Evolutionary conservation across 1,140 invertebrate genomes (phyloP), one percentile per base, ranked within the genome.

Genomic region (Ceratosolen fusciceps): DNA sequence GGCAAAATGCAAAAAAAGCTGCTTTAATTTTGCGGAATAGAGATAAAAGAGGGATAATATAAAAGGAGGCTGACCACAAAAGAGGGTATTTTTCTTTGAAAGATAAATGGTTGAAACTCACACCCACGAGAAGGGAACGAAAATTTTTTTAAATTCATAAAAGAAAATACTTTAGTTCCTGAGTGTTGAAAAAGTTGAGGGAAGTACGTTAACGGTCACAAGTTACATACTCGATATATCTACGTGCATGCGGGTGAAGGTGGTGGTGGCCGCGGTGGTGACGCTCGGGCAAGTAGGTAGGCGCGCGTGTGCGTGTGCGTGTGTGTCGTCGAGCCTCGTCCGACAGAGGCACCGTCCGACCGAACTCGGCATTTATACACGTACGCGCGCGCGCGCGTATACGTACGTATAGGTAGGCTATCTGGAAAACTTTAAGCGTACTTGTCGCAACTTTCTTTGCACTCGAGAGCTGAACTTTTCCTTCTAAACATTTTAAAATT

Each of bases 181-280:
- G 37, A 37, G 31, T 65, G 31, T 24, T 37, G 34, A 9, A 65
- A 65, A 65, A 65, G 60, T 65, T 65, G 16, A 37, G 31, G 3
- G n/a, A 65, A 65, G 60, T n/a, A n/a, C 60, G 60, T n/a, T 65
- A 65, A 65, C 34, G 60, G 34, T 65, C 21, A 26, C 29, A 65
- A 65, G 34, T 65, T 65, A 65, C 60, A n/a, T 37, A 37, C 19
- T 65, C 19, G 21, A 37, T 65, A 37, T n/a, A 65, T 37, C 60
- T 37, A 65, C n/a, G 37, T 16, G n/a, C n/a, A 37, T 65, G 37
- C 60, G 60, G 60, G 37, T 65, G 60, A n/a, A n/a, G n/a, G n/a
- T n/a, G n/a, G n/a, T n/a, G n/a, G n/a, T n/a, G n/a, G n/a, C n/a
- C n/a, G n/a, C n/a, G n/a, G n/a, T n/a, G n/a, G n/a, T n/a, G n/a